A percentile compares a stretch with the other conserved stretches of the same genome.
phyloP scores from a whole-genome alignment of 2,113 vertebrate species.

The Toxotes chatareus region DNA sequence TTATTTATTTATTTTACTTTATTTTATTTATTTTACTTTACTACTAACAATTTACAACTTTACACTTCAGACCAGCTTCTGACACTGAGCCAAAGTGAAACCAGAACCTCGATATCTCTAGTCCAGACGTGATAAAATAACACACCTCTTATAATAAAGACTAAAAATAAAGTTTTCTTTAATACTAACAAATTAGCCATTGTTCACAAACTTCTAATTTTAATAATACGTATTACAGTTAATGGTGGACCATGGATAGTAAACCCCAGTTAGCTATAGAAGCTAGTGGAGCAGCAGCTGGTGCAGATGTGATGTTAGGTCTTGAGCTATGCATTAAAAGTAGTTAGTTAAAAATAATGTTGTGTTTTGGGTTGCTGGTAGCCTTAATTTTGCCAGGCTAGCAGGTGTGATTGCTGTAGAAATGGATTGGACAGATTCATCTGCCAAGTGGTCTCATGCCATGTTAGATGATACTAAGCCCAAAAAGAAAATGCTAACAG shows the following conservation, averaged over 20 bases:
- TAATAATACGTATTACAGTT: too few relatives aligned
- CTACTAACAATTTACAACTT: background rate
- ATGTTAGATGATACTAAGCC: conserved; percentile 7
- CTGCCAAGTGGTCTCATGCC: background rate
- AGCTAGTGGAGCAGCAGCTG: background rate
- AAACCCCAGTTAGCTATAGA: too few relatives aligned
- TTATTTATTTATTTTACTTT: background rate
- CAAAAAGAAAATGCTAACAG: conserved; percentile 27
- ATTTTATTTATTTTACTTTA: background rate
- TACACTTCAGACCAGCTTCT: background rate
- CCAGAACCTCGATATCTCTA: background rate
- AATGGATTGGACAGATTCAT: conserved; percentile 5
- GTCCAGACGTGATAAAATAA: too few relatives aligned
- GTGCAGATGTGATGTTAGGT: too few relatives aligned
- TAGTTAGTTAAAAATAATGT: too few relatives aligned
- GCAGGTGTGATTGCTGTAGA: background rate
- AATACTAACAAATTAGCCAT: too few relatives aligned
- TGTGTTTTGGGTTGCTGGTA: background rate
- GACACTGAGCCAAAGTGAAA: background rate
- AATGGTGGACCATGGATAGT: too few relatives aligned
- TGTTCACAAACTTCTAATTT: too few relatives aligned
- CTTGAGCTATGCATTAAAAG: background rate
- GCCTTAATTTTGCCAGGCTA: background rate
- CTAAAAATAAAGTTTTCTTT: too few relatives aligned
- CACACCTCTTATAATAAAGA: too few relatives aligned